These are phyloP conservation scores for Helicoverpa assulta DNA, from an alignment of 2,888 invertebrate genomes.

Conservation along the genomic window DNA sequence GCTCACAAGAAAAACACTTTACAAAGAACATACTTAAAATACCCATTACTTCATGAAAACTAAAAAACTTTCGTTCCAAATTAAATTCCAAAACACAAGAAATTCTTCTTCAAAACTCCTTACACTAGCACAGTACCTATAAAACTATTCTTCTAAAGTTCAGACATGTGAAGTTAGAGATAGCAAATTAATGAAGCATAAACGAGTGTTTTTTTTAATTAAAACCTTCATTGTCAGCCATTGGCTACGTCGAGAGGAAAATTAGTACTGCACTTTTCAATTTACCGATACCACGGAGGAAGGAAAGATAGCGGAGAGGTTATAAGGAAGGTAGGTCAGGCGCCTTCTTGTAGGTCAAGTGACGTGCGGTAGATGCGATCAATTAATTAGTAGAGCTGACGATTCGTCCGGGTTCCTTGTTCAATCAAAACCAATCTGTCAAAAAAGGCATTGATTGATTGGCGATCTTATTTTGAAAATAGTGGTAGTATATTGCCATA, in stretches of 20 bases:
- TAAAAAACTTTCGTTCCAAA: slow-evolving; percentile 6
- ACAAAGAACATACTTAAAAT: slow-evolving; percentile 36
- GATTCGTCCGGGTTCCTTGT: too few relatives aligned
- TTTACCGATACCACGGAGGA: slow-evolving; percentile 30
- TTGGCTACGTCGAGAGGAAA: slow-evolving; percentile 45
- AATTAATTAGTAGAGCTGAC: too few relatives aligned
- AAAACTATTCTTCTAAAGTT: slow-evolving; percentile 22
- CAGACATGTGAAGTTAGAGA: slow-evolving; percentile 26
- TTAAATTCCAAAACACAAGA: slow-evolving; percentile 6
- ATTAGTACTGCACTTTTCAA: slow-evolving; percentile 60
- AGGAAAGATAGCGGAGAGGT: too few relatives aligned
- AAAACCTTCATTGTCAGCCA: slow-evolving; percentile 58
- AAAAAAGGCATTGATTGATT: too few relatives aligned
- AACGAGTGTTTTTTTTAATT: slow-evolving; percentile 65
- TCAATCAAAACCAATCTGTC: too few relatives aligned
- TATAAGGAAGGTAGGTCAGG: too few relatives aligned
- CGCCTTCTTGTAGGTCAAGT: too few relatives aligned
- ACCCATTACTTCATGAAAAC: slow-evolving; percentile 20
- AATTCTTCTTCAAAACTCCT: slow-evolving; percentile 12
- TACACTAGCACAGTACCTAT: slow-evolving; percentile 8
- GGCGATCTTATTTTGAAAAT: too few relatives aligned
- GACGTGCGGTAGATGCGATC: too few relatives aligned
- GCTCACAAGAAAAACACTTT: not conserved
- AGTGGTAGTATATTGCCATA: too few relatives aligned
- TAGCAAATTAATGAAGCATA: slow-evolving; percentile 58